Evolutionary conservation across 2,888 invertebrate species (phyloP).

Genomic region (Noctua janthe): DNA sequence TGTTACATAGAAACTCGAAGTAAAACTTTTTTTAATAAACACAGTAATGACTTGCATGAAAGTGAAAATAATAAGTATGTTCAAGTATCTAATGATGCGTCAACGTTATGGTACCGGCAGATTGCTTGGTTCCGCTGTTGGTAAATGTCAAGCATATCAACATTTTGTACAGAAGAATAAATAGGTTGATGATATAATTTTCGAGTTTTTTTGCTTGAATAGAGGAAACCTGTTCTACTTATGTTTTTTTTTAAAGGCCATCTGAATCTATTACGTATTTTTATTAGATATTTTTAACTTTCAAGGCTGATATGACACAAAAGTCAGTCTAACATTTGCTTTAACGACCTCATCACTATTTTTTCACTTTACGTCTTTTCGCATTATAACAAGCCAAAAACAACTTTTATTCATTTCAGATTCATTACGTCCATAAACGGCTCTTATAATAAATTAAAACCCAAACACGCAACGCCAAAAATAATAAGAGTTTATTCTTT

Average conservation of each 20-base stretch:
- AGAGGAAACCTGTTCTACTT: conserved; percentile 15
- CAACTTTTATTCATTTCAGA: conserved; percentile 8
- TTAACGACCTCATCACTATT: neutral
- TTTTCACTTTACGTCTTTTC: neutral
- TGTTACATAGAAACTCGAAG: conserved; percentile 22
- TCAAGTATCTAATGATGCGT: conserved; percentile 50
- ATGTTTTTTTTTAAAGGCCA: conserved; percentile 1
- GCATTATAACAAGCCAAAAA: neutral
- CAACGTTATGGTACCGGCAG: conserved; percentile 38
- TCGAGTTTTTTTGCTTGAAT: neutral
- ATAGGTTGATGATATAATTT: conserved; percentile 17
- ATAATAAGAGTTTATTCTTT: conserved; percentile 16
- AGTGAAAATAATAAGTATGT: conserved; percentile 52
- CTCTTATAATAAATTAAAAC: conserved; percentile 19
- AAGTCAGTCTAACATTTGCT: conserved; percentile 5
- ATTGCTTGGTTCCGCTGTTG: conserved; percentile 54
- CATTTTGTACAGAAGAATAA: neutral
- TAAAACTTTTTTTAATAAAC: conserved; percentile 40
- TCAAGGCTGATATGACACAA: conserved; percentile 14
- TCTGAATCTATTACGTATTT: conserved; percentile 24
- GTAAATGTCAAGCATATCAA: conserved; percentile 51
- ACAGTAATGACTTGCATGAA: conserved; percentile 51
- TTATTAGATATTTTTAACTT: neutral
- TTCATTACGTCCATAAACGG: neutral
- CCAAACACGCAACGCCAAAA: conserved; percentile 16